Evolutionary conservation across 2,888 invertebrate genomes (phyloP), one percentile per base, ranked within the genome.

Genomic region (Xylota sylvarum): DNA sequence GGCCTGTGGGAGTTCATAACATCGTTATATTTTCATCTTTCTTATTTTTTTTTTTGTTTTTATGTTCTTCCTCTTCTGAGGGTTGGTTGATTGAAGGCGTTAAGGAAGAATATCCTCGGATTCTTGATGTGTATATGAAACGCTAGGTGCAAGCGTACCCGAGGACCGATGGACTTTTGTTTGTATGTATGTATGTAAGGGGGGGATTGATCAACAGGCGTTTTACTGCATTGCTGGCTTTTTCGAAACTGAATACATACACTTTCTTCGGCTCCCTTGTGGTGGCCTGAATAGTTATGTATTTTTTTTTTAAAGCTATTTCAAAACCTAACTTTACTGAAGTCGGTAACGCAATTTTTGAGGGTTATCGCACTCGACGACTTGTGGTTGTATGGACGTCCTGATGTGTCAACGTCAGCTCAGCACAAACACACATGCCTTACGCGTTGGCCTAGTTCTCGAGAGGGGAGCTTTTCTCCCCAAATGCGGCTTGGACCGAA

Each of bases 181-280:
- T 55, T 32, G 40, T 55, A n/a, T 67, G n/a, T 48, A 32, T 48
- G 7, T 70, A 30, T 19, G 5, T 27, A 19, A 3, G 23, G 23
- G 10, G 37, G 37, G 43, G 5, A 7, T 17, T 55, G 85, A 88
- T 88, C 89, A 89, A 89, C 89, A 89, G 88, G 89, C 89, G 67
- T 88, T 88, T 88, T 87, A 88, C 88, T 88, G 88, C 88, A 88
- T 87, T 88, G 88, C 88, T 78, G 88, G 78, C 32, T 48, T 40
- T 17, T n/a, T 62, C 35, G n/a, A 43, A 69, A 67, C 30, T 5
- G 19, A 67, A 52, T 50, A 23, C 37, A 35, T 60, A 40, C 12
- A 3, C 43, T 27, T 60, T 40, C 2, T 23, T 27, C 14, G 35
- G 30, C 32, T 37, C 19, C 37, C 37, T 46, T 27, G 43, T n/a